Evolutionary conservation across 2,888 invertebrate genomes (phyloP), one percentile per base, ranked within the genome.

Genomic region (Agonopterix arenella): DNA sequence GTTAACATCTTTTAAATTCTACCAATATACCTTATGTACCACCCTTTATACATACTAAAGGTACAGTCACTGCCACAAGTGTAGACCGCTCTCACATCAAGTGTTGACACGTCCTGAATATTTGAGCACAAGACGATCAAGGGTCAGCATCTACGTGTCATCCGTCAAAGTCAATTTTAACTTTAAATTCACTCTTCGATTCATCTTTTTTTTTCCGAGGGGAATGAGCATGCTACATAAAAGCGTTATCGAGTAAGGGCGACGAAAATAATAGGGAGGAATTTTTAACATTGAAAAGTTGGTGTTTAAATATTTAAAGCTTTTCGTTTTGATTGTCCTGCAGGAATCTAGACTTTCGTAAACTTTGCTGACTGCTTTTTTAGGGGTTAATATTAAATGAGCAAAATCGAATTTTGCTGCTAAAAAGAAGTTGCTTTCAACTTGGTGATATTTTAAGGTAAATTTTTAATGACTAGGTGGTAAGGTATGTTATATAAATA

Each of bases 81-180:
- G 62, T 56, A 54, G 11, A 67, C 66, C 70, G 64, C 63, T 59
- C 61, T 69, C 68, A 47, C 66, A 63, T 68, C 66, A 68, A 64
- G 63, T 71, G 80, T 70, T 76, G 76, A 80, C 73, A 63, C 59
- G 45, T 63, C 64, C 54, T 86, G 71, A 84, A 88, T 88, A 79
- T 82, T 85, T 80, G 58, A 86, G 58, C 57, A 59, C 74, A 84
- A 85, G 85, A 82, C 73, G 74, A 64, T 65, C 68, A 62, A 59
- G 76, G 84, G 83, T 82, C 84, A 80, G 67, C 67, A 54, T 61
- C 60, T 61, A 56, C 62, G 52, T 72, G 74, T 79, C 84, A 84
- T 82, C 80, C 73, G 80, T 86, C 88, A 86, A 83, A 78, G 82
- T 79, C 85, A 81, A 83, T 83, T 85, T 78, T 69, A 80, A 85